Percentiles rank a stretch among this genome's conserved stretches.
Conservation (phyloP, 2,888 invertebrate genomes). For the Stenchaetothrips biformis region DNA sequence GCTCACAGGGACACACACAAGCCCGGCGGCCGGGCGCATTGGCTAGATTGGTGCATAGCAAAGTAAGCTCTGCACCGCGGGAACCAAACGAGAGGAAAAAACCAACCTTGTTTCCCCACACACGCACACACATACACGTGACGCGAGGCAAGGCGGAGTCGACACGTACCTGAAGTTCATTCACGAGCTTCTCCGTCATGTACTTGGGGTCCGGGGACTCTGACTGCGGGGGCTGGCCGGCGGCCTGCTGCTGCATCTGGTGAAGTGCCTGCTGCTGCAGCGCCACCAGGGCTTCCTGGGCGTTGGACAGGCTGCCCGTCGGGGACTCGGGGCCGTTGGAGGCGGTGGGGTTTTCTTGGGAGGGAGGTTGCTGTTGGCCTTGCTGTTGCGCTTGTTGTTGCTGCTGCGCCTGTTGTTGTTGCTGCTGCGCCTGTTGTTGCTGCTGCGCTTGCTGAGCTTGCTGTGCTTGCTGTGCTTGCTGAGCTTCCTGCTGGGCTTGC, state of each 20-base stretch:
- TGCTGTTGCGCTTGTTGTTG: background rate
- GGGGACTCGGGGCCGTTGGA: conserved; percentile 47
- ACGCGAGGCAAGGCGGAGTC: background rate
- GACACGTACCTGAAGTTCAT: conserved; percentile 68
- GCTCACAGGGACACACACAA: background rate
- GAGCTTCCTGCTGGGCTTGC: background rate
- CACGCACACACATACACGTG: background rate
- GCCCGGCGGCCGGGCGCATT: background rate
- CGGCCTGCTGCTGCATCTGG: conserved; percentile 48
- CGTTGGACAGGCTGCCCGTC: conserved; percentile 44
- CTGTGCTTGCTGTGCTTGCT: too few relatives aligned
- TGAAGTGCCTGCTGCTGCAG: conserved; percentile 42
- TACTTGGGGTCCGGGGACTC: conserved; percentile 66
- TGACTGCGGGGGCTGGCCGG: conserved; percentile 55
- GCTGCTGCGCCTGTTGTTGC: background rate
- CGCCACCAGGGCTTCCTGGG: conserved; percentile 42
- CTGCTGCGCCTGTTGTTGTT: background rate
- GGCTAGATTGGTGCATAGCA: background rate
- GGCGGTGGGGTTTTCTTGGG: background rate
- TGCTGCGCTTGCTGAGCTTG: background rate
- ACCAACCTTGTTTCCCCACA: background rate
- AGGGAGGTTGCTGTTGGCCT: conserved; percentile 46
- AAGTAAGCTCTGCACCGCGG: background rate
- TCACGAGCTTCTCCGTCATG: conserved; percentile 74
- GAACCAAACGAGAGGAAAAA: background rate